Evolutionary conservation across 1,140 invertebrate genomes (phyloP), one percentile per base, ranked within the genome.

Genomic region (Calosoma granatense): DNA sequence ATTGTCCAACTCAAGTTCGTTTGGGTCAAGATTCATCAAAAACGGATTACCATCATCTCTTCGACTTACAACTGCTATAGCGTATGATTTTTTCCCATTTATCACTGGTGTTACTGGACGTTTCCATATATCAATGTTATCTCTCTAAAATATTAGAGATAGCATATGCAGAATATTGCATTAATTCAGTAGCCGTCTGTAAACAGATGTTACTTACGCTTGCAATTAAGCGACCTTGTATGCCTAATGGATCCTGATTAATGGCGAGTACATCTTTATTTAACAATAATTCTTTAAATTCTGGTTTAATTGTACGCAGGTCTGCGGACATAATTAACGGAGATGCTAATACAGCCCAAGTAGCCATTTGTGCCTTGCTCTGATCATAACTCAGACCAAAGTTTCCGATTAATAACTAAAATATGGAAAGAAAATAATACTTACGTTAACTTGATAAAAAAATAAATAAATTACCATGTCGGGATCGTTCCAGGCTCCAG

Each of bases 291-390:
- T 78, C 79, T 65, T 84, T 87, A 64, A 85, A 87, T 67, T 86
- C 81, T 0, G 82, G 78, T 43, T 75, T 73, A 6, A 96, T 85
- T 2, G 75, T 81, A 17, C 81, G 72, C 56, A 96, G 77, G 73
- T 96, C 91, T 15, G 83, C 83, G 19, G 91, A 94, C 82, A 96
- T 92, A 11, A 95, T 81, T 0, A 96, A 72, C 0, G 93, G 93
- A 0, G 92, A 87, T 0, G 92, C 89, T 71, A 93, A 76, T 43
- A 96, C 83, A 1, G 88, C 82, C 93, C 93, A 96, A 59, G 96
- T 77, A 0, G 90, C 88, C 87, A 96, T 91, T 76, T 96, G 93
- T 0, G 84, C 76, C 68, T 85, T 81, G 54, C 87, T 82, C 74
- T 95, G 90, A 59, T 90, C 87, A 60, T 82, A 79, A 55, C 86